Evolutionary conservation across 2,797 vertebrate species (phyloP), one percentile per base, ranked within the genome.

Genomic region (Coreius guichenoti): DNA sequence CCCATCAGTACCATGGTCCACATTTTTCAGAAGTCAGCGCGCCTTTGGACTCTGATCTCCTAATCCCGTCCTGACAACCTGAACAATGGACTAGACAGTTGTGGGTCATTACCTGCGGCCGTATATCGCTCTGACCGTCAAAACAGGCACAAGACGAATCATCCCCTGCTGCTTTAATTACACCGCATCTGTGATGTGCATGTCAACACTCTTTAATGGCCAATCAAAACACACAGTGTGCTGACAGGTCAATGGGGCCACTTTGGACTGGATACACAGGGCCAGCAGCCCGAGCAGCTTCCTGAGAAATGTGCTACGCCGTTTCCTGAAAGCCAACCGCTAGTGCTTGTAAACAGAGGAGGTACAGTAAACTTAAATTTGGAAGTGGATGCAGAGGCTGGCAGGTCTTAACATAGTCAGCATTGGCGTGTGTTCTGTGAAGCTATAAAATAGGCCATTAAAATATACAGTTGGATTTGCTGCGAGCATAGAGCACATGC

Each of bases 111-210:
- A 92, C 88, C 90, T 90, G 81, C 67, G 85, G 80, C 88, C 80
- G 74, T 86, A 84, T 91, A 90, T 92, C 86, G 87, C 17, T 33
- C 77, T 14, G 69, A 90, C 85, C 80, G 77, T 87, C 86, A 83
- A 68, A 73, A 76, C 79, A 83, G 89, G 21, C 75, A 88, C 23
- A 14, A 23, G 77, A 86, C 68, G 87, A 49, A 79, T 82, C 77
- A 77, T 87, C 84, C 87, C 86, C 89, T 84, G 85, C 86, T 88
- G 88, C 89, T 90, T 90, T 93, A 93, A 92, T 93, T 90, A 93
- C 91, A 93, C 90, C 86, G 82, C 70, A 75, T 81, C 76, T 90
- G 81, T 83, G 29, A 5, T 49, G 82, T 77, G 67, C 70, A 86
- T 90, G 80, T 94, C 90, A 92, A 87, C 90, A 89, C 87, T 81